A percentile compares a stretch with the other conserved stretches of the same genome.
These are phyloP conservation scores for Prunella strophiata DNA, from an alignment of 2,797 vertebrate genomes.

Conservation along the genomic window DNA sequence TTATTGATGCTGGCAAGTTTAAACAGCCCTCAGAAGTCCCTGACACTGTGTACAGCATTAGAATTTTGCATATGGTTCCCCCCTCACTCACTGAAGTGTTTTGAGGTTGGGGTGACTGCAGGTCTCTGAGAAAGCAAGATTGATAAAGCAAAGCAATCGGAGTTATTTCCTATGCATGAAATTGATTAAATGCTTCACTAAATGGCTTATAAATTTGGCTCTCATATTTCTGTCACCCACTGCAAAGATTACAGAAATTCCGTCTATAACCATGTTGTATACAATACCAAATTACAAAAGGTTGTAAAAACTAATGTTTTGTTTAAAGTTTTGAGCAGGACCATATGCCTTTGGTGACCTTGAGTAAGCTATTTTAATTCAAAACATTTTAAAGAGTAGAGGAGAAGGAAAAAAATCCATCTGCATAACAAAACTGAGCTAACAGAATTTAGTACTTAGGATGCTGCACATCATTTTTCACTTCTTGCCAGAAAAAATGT, in stretches of 20 bases:
- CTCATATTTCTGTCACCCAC: slow-evolving; percentile 87
- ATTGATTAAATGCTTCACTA: slow-evolving; percentile 87
- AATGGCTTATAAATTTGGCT: slow-evolving; percentile 86
- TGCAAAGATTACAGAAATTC: slow-evolving; percentile 84
- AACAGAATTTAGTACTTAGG: slow-evolving; percentile 45
- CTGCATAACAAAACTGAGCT: slow-evolving; percentile 69
- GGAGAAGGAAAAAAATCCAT: slow-evolving; percentile 62
- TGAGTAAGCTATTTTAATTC: slow-evolving; percentile 86
- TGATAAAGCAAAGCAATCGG: slow-evolving; percentile 80
- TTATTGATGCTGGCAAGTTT: slow-evolving; percentile 47
- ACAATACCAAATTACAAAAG: slow-evolving; percentile 86
- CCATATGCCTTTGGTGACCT: slow-evolving; percentile 84
- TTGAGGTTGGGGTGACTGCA: slow-evolving; percentile 54
- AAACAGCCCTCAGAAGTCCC: slow-evolving; percentile 60
- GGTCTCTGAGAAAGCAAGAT: slow-evolving; percentile 74
- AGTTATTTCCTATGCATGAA: slow-evolving; percentile 85
- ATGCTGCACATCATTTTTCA: not conserved
- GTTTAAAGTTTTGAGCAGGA: slow-evolving; percentile 86
- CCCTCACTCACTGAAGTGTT: not conserved
- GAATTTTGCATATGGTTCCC: not conserved
- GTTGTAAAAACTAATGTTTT: slow-evolving; percentile 88
- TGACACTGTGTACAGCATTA: not conserved
- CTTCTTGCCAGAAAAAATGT: slow-evolving; percentile 7
- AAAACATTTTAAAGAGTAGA: slow-evolving; percentile 81
- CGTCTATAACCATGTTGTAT: slow-evolving; percentile 81